Conservation (phyloP, 1,140 invertebrate species). For the Scylla paramamosain region DNA sequence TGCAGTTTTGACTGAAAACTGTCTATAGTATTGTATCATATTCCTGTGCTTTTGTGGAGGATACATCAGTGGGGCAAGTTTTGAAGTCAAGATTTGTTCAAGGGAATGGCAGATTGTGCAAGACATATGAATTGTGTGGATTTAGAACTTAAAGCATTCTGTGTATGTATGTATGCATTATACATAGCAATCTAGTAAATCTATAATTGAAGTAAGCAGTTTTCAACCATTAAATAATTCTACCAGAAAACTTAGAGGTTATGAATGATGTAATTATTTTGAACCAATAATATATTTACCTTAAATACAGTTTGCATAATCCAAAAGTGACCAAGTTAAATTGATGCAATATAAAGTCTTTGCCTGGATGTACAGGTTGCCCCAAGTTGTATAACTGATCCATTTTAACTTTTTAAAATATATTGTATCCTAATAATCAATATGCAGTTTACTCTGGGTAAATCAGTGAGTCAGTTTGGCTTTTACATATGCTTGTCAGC, state of each 20-base stretch:
- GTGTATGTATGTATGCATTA: not conserved
- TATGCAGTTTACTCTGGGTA: not conserved
- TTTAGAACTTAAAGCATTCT: not conserved
- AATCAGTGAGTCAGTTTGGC: not conserved
- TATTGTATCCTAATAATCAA: not conserved
- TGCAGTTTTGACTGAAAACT: constrained; percentile 3
- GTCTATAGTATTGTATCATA: not conserved
- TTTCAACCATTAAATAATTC: not conserved
- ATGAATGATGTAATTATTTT: not conserved
- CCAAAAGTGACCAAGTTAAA: not conserved
- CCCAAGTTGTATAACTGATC: not conserved
- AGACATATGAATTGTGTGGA: not conserved
- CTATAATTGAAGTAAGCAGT: not conserved
- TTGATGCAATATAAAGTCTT: not conserved
- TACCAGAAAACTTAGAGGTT: not conserved
- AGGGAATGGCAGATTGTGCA: not conserved
- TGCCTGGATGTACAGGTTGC: not conserved
- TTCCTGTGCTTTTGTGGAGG: not conserved
- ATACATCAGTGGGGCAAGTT: not conserved
- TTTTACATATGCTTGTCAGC: not conserved
- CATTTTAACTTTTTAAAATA: not conserved
- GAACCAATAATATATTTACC: not conserved
- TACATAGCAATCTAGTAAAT: not conserved
- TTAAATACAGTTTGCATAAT: not conserved
- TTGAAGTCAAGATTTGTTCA: not conserved